These are phyloP conservation scores for Dendroctonus ponderosae DNA, from an alignment of 1,140 invertebrate genomes.

Conservation along the genomic window DNA sequence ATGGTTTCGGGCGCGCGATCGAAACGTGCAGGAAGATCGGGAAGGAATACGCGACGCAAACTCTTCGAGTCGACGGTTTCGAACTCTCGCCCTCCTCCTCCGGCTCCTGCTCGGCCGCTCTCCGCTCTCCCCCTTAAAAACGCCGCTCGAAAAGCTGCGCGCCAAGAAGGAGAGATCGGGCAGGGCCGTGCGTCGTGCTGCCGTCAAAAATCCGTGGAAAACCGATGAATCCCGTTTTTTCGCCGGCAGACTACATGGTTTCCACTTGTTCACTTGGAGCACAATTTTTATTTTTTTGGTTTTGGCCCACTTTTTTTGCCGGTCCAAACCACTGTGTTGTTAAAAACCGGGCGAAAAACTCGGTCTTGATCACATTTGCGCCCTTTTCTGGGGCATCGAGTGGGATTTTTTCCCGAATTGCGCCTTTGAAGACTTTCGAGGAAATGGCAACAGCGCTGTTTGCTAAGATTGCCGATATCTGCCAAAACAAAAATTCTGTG, in stretches of 20 bases:
- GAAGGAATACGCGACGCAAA: slow-evolving; percentile 33
- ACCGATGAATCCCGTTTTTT: slow-evolving; percentile 50
- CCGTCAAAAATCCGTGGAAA: slow-evolving; percentile 52
- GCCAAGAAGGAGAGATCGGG: slow-evolving; percentile 39
- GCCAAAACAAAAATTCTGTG: no score
- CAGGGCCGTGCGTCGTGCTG: slow-evolving; percentile 49
- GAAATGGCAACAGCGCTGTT: no score
- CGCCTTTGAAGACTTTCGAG: no score
- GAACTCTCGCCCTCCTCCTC: slow-evolving; percentile 24
- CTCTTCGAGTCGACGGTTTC: slow-evolving; percentile 23
- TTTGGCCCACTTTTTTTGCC: no score
- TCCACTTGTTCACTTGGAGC: not conserved
- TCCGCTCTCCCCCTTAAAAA: slow-evolving; percentile 25
- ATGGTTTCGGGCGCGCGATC: slow-evolving; percentile 17
- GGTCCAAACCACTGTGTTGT: no score
- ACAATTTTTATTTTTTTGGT: not conserved
- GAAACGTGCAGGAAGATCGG: slow-evolving; percentile 32
- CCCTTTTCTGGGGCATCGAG: no score
- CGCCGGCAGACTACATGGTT: not conserved
- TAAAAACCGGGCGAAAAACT: no score
- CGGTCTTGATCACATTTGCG: no score
- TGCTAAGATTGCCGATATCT: no score
- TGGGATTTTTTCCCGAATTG: no score
- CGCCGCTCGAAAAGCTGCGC: slow-evolving; percentile 48
- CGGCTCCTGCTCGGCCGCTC: not conserved